Conservation (phyloP, 2,113 vertebrate genomes). For the Nycticebus coucang region DNA sequence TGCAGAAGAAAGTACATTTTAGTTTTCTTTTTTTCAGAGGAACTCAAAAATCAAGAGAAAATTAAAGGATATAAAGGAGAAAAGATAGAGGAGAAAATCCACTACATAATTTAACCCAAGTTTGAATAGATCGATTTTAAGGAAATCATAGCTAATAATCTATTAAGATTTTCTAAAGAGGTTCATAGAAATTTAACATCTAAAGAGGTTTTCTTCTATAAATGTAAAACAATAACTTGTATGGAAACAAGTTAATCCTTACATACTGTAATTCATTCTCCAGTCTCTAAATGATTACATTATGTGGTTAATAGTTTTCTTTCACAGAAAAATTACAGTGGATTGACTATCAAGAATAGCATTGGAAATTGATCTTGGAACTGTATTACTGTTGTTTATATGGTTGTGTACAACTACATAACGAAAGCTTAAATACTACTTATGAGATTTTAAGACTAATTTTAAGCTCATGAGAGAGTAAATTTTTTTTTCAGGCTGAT, state of each 20-base stretch:
- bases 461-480: not conserved
- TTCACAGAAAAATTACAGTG: not conserved
- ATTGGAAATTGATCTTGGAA: not conserved
- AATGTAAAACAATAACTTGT: not conserved
- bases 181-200: not conserved
- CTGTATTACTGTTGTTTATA: not conserved
- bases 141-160: constrained; percentile 15
- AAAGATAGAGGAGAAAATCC: not conserved
- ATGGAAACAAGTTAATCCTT: not conserved
- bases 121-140: constrained; percentile 21
- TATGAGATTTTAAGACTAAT: not conserved
- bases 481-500: not conserved
- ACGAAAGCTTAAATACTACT: not conserved
- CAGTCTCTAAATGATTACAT: not conserved
- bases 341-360: not conserved
- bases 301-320: not conserved
- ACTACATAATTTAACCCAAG: not conserved
- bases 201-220: not conserved
- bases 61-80: not conserved
- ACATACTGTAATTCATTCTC: not conserved
- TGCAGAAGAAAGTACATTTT: constrained; percentile 72
- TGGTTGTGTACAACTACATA: not conserved
- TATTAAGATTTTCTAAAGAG: not conserved
- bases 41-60: constrained; percentile 11
- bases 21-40: constrained; percentile 2